phyloP scores from a whole-genome alignment of 2,113 vertebrate species.

The Camelus bactrianus region DNA sequence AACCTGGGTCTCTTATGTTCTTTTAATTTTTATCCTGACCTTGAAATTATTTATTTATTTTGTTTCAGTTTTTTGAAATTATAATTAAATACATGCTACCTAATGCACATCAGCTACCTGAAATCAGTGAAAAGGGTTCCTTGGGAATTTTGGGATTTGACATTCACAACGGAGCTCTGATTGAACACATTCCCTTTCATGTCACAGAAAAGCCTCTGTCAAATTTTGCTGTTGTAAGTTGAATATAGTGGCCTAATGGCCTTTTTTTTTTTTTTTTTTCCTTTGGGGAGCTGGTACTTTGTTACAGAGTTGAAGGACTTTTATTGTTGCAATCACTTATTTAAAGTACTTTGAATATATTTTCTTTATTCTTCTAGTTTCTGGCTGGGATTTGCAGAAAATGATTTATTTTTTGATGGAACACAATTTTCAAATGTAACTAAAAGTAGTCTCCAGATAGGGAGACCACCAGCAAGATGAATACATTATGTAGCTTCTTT shows the following conservation, averaged over 20 bases:
- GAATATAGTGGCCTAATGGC: neutral
- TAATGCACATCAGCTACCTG: neutral
- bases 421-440: conserved; percentile 56
- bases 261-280: neutral
- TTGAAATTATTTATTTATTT: conserved; percentile 48
- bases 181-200: conserved; percentile 21
- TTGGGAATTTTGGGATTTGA: conserved; percentile 38
- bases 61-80: neutral
- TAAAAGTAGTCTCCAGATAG: conserved; percentile 24
- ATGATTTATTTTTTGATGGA: conserved; percentile 27
- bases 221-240: conserved; percentile 25
- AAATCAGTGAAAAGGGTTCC: conserved; percentile 3
- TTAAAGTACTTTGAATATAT: conserved; percentile 41
- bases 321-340: conserved; percentile 50
- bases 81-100: neutral
- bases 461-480: conserved; percentile 52
- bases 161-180: conserved; percentile 1
- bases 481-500: conserved; percentile 31
- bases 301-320: conserved; percentile 15
- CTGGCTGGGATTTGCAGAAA: conserved; percentile 56
- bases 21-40: conserved; percentile 35
- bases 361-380: conserved; percentile 28
- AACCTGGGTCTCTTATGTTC: neutral
- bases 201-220: conserved; percentile 13
- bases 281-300: conserved; percentile 13